Conservation (phyloP, 2,113 vertebrate genomes). For the Macquaria ambigua region DNA sequence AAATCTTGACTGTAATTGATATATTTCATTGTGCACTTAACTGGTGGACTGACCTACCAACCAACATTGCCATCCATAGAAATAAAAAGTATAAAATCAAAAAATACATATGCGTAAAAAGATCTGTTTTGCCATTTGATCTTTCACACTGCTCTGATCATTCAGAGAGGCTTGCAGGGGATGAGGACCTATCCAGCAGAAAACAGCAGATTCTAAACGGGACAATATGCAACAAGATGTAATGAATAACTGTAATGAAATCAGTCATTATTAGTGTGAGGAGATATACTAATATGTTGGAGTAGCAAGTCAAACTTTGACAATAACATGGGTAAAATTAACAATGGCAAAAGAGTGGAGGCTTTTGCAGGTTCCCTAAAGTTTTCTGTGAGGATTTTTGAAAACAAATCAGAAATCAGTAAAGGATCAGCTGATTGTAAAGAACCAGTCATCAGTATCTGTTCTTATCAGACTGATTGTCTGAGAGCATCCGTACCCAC, state of each 20-base stretch:
- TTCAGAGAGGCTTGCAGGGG: neutral
- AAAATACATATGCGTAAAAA: neutral
- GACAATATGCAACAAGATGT: neutral
- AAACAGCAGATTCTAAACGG: neutral
- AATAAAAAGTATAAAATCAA: neutral
- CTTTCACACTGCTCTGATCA: neutral
- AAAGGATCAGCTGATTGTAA: neutral
- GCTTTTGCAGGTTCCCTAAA: neutral
- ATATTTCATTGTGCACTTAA: no score
- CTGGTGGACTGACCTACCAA: no score
- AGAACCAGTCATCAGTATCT: neutral
- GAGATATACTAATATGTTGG: neutral
- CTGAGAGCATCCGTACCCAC: neutral
- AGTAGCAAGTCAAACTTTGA: neutral
- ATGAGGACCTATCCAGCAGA: neutral
- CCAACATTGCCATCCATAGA: neutral
- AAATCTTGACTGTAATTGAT: no score
- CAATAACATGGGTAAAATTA: neutral
- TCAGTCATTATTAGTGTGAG: neutral
- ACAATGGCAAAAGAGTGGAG: neutral
- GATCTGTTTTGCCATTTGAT: neutral
- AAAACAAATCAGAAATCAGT: neutral
- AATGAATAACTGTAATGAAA: neutral
- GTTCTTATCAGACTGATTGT: neutral
- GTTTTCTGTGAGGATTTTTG: neutral